A percentile compares a stretch with the other conserved stretches of the same genome.
Conservation (phyloP, 2,888 invertebrate genomes). For the Cancer borealis region DNA sequence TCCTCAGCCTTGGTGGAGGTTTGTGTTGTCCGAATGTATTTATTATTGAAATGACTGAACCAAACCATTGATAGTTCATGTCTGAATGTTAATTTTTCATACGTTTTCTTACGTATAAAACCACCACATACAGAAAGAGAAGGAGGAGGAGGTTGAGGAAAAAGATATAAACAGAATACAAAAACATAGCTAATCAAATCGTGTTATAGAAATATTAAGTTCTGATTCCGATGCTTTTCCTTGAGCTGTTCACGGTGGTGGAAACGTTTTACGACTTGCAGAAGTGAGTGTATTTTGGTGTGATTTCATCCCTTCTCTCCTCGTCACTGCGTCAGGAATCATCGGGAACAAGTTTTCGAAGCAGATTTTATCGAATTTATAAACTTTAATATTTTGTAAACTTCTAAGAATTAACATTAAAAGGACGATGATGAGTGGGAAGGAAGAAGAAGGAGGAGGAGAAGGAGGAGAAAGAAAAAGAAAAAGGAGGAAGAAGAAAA, state of each 20-base stretch:
- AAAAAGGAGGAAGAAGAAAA: not conserved
- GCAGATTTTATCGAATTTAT: conserved; percentile 11
- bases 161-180: no score
- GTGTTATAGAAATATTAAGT: not conserved
- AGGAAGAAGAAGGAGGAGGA: not conserved
- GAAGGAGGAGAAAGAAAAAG: not conserved
- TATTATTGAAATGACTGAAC: no score
- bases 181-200: no score
- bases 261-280: not conserved
- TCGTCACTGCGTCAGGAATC: not conserved
- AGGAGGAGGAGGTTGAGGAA: no score
- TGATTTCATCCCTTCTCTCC: conserved; percentile 7
- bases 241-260: not conserved
- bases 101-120: no score
- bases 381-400: not conserved
- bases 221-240: not conserved
- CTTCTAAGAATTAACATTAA: not conserved
- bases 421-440: not conserved
- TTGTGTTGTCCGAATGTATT: no score
- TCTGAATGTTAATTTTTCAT: no score
- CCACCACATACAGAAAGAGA: no score
- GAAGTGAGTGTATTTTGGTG: not conserved
- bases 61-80: no score
- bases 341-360: not conserved
- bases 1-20: no score